Conservation (phyloP, 2,888 invertebrate species). For the Apamea epomidion region DNA sequence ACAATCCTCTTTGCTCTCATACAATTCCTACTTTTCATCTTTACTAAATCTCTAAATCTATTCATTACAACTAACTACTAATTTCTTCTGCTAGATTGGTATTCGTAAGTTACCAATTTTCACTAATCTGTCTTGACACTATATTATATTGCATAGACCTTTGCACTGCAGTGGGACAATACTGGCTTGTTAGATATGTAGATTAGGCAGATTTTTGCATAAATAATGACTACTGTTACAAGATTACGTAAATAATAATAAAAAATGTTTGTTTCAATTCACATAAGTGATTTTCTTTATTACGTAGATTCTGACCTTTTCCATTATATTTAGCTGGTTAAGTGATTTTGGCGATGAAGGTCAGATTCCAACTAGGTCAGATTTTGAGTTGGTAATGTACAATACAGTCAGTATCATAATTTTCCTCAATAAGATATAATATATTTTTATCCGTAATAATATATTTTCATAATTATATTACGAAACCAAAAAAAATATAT, state of each 20-base stretch:
- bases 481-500: no score
- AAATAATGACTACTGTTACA: neutral
- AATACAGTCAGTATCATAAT: no score
- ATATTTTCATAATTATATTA: no score
- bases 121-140: neutral
- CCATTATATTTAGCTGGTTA: neutral
- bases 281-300: neutral
- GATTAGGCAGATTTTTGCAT: neutral
- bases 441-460: no score
- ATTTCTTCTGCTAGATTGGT: conserved; percentile 11
- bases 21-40: neutral
- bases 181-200: neutral
- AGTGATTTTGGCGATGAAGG: no score
- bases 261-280: neutral
- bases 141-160: neutral
- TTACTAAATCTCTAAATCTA: neutral
- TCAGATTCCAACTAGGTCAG: no score
- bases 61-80: neutral
- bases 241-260: neutral
- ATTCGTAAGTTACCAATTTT: conserved; percentile 40
- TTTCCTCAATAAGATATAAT: no score
- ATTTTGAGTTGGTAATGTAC: no score
- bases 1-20: neutral
- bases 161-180: neutral
- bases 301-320: neutral